phyloP scores from a whole-genome alignment of 2,797 vertebrate genomes.

The Etheostoma perlongum region DNA sequence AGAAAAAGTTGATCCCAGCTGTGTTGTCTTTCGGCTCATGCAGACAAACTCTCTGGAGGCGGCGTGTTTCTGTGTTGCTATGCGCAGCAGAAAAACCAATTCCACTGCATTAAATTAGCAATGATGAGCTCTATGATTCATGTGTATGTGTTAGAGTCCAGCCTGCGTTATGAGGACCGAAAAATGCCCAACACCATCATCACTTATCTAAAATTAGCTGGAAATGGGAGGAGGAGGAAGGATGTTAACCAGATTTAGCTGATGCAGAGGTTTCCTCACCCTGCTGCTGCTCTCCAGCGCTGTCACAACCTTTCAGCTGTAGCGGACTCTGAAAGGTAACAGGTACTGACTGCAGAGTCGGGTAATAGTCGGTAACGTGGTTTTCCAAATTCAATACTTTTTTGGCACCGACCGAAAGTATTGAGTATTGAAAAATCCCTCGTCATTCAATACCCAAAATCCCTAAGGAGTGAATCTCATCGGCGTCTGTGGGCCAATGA shows the following conservation, averaged over 20 bases:
- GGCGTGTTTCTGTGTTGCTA: conserved; percentile 7
- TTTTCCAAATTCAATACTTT: background rate
- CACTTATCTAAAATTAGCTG: conserved; percentile 74
- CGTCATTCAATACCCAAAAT: too few relatives aligned
- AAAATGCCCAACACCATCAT: conserved; percentile 62
- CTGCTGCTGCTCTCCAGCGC: conserved; percentile 15
- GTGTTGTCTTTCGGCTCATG: conserved; percentile 11
- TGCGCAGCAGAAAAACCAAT: conserved; percentile 44
- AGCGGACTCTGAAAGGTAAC: conserved; percentile 1
- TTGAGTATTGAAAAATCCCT: too few relatives aligned
- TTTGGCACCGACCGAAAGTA: too few relatives aligned
- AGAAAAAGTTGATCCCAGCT: conserved; percentile 32
- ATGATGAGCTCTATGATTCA: conserved; percentile 61
- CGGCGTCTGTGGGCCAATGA: too few relatives aligned
- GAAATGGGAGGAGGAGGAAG: conserved; percentile 17
- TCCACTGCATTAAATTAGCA: conserved; percentile 57
- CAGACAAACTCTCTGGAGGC: conserved; percentile 31
- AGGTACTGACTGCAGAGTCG: background rate
- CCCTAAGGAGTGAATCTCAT: too few relatives aligned
- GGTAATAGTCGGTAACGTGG: background rate
- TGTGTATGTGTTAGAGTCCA: conserved; percentile 40
- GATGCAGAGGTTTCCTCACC: conserved; percentile 55
- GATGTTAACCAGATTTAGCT: conserved; percentile 38
- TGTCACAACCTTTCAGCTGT: conserved; percentile 43
- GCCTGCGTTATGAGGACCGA: conserved; percentile 66